Evolutionary conservation across 2,797 vertebrate species (phyloP), one percentile per base, ranked within the genome.

Genomic region (Strix occidentalis): DNA sequence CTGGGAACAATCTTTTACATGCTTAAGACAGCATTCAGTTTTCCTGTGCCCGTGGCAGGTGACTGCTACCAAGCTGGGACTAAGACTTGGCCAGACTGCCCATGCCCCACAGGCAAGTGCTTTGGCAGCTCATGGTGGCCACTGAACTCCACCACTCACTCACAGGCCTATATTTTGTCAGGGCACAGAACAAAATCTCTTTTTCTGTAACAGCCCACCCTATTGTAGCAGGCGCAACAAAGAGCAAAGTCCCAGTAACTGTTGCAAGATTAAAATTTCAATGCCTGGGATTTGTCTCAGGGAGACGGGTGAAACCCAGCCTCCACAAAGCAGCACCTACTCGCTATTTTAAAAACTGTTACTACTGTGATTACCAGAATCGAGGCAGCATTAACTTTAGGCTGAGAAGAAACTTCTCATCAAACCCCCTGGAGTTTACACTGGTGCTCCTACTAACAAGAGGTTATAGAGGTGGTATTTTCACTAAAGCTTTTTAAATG

Each of bases 21-120:
- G 9, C 39, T 61, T 1, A 71, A 41, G 72, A 25, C 65, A 33
- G 39, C 35, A 33, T 5, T 25, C 51, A 21, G 35, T 4, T 23
- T 28, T n/a, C n/a, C 39, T 8, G 12, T 7, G 33, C 11, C 24
- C 0, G 0, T 0, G 2, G 51, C 76, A 63, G 26, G 29, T 18
- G 17, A 53, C 13, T 2, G 11, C 20, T 46, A 14, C 43, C 0
- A 1, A 33, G 29, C 28, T 19, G 19, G n/a, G 31, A 19, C 31
- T 1, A 11, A 35, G 60, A 1, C 58, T 28, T 8, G 39, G 65
- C 60, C 61, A 26, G 37, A 6, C n/a, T 13, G 46, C 39, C 37
- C 1, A 1, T 46, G 43, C 45, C 7, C 3, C n/a, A 24, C 37
- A 33, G 48, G 46, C 23, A 24, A 28, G 37, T 1, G 17, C 20